These are phyloP conservation scores for Odontamblyopus lacepedii DNA, from an alignment of 2,797 vertebrate species.

Conservation along the genomic window DNA sequence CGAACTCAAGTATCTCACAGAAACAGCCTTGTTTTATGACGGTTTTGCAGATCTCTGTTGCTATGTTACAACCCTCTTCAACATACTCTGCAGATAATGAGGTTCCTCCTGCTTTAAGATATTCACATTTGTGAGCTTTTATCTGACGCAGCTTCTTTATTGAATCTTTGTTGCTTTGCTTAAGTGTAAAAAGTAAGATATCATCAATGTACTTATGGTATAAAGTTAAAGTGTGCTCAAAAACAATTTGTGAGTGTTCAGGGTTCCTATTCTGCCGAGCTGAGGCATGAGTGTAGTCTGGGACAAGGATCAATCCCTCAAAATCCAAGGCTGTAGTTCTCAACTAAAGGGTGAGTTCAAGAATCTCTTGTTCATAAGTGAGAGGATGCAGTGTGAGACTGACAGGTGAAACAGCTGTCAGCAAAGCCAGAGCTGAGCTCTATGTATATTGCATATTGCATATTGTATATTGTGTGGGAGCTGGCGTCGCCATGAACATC, in stretches of 20 bases:
- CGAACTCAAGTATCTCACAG: neutral
- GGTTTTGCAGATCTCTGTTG: constrained; percentile 5
- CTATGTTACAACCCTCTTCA: constrained; percentile 1
- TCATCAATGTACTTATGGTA: neutral
- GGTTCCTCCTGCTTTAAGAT: neutral
- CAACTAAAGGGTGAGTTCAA: neutral
- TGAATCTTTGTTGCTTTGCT: neutral
- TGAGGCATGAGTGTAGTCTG: neutral
- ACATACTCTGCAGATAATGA: constrained; percentile 1
- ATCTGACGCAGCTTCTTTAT: neutral
- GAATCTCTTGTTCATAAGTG: neutral
- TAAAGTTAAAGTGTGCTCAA: neutral
- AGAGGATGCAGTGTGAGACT: neutral
- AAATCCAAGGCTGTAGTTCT: neutral
- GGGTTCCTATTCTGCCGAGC: no score
- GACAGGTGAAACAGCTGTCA: neutral
- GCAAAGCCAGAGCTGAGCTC: neutral
- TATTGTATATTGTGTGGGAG: no score
- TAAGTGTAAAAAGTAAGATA: neutral
- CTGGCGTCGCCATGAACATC: no score
- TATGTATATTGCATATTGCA: neutral
- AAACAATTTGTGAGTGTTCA: neutral
- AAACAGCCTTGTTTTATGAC: constrained; percentile 3
- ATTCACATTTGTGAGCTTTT: neutral
- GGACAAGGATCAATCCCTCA: neutral